Evolutionary conservation across 1,140 invertebrate genomes (phyloP).

Genomic region (Thaumetopoea pityocampa): DNA sequence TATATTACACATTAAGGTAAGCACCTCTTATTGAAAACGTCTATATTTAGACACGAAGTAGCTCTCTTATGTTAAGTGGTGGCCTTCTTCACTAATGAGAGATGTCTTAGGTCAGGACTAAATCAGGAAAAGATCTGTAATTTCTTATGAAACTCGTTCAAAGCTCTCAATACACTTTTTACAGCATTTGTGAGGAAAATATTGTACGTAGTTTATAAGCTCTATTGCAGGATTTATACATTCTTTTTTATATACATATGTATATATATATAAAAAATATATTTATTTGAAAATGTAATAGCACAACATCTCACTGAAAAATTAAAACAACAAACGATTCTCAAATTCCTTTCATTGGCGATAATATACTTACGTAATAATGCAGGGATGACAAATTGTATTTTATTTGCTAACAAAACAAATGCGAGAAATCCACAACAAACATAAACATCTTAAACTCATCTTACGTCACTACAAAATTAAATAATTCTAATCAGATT

Average conservation of each 20-base stretch:
- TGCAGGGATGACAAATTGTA: conserved; percentile 10
- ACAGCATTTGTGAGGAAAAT: too few species aligned
- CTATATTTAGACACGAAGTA: conserved; percentile 59
- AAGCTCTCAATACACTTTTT: too few species aligned
- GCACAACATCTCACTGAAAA: background rate
- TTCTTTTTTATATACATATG: too few species aligned
- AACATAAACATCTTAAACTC: conserved; percentile 16
- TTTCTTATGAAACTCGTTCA: too few species aligned
- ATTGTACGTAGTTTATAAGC: too few species aligned
- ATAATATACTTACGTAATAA: conserved; percentile 38
- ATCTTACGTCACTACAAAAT: conserved; percentile 19
- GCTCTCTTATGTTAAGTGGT: conserved; percentile 39
- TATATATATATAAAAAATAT: too few species aligned
- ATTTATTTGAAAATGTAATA: too few species aligned
- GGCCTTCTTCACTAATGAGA: conserved; percentile 54
- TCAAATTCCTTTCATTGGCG: conserved; percentile 1
- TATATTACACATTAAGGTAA: conserved; percentile 15
- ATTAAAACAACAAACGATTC: conserved; percentile 3
- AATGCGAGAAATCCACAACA: conserved; percentile 10
- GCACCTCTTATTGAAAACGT: conserved; percentile 44
- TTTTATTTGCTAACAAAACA: conserved; percentile 3
- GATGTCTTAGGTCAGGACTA: conserved; percentile 27
- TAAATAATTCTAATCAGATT: too few species aligned
- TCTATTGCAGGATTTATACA: too few species aligned
- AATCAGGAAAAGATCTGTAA: too few species aligned